Evolutionary conservation across 1,140 invertebrate genomes (phyloP), one percentile per base, ranked within the genome.

Genomic region (Cryptotermes secundus): DNA sequence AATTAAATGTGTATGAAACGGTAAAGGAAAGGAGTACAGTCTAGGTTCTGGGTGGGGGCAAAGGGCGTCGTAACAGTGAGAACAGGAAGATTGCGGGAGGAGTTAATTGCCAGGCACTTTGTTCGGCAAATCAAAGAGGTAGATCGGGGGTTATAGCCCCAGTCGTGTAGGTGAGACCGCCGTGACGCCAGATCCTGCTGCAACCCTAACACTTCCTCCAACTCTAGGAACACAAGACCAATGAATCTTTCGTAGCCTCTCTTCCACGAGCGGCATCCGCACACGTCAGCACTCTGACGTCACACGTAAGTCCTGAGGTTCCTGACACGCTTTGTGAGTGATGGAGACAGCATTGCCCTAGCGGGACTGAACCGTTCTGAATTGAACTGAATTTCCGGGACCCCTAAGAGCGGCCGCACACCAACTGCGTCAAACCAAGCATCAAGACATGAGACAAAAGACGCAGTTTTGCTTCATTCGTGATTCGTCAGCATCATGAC

Each of bases 1-100:
- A 84, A 84, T 84, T 84, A 84, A 84, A 84, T 81, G 83, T 79
- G 65, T 84, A 84, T 45, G 83, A 80, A 84, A 84, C 31, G 79
- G n/a, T 31, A 35, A 45, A 38, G 81, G n/a, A 84, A 81, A 26
- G 14, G 26, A 36, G 3, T 42, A 31, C 6, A 16, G 79, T 26
- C 31, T 19, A 24, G 79, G 79, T n/a, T 26, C 3, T 12, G 80
- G 19, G 35, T 10, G 34, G 80, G 80, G 22, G 35, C 36, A 19
- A 31, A 65, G 31, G 82, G 35, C 31, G 34, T 26, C 26, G 53
- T 53, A 83, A 36, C 45, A 36, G 35, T 49, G 24, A 83, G 26
- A 34, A 35, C 26, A n/a, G 79, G 31, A 36, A 84, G 83, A 53
- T 81, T 53, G 80, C 83, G 83, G 83, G 81, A 84, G 79, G 79